phyloP scores from a whole-genome alignment of 2,888 invertebrate species.

The Megamerina dolium region DNA sequence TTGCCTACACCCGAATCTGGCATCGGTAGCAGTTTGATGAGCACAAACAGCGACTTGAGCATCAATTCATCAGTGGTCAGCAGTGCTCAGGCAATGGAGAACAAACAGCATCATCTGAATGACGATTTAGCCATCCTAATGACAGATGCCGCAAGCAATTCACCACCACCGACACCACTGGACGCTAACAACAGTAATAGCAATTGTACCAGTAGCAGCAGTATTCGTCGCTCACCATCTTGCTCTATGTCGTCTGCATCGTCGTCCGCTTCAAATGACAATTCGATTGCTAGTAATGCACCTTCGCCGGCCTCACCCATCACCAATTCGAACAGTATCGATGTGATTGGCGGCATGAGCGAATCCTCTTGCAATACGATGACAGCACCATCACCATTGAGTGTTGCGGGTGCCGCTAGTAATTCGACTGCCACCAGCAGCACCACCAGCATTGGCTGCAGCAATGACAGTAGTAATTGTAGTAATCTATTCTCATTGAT shows the following conservation, averaged over 20 bases:
- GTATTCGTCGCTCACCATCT: constrained; percentile 29
- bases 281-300: constrained; percentile 52
- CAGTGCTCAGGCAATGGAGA: not conserved
- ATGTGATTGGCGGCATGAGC: not conserved
- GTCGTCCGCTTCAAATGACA: constrained; percentile 44
- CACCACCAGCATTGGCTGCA: too few relatives aligned
- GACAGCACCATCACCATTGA: constrained; percentile 40
- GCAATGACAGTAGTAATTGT: not conserved
- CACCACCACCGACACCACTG: constrained; percentile 42
- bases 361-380: constrained; percentile 1
- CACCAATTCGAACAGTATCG: too few relatives aligned
- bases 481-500: constrained; percentile 31
- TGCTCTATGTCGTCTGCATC: too few relatives aligned
- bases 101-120: not conserved
- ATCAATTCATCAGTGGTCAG: not conserved
- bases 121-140: not conserved
- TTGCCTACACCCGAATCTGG: constrained; percentile 40
- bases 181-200: constrained; percentile 30
- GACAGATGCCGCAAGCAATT: constrained; percentile 3
- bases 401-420: constrained; percentile 34
- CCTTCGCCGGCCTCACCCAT: constrained; percentile 44
- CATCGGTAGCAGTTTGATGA: constrained; percentile 40
- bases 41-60: constrained; percentile 33
- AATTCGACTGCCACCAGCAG: too few relatives aligned
- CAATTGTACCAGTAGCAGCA: constrained; percentile 30